Conservation (phyloP, 2,888 invertebrate species). For the Camponotus fellah region DNA sequence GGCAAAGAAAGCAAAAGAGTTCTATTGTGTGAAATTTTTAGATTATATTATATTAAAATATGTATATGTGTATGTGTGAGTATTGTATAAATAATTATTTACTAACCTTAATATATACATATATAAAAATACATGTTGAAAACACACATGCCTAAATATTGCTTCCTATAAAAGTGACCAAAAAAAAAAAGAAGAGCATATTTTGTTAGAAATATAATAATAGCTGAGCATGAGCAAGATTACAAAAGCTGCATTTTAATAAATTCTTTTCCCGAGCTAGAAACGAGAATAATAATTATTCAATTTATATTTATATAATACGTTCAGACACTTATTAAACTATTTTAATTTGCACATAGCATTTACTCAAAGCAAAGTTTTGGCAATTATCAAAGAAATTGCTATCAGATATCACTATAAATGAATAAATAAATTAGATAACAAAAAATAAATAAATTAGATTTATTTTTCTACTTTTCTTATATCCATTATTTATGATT, state of each 20-base stretch:
- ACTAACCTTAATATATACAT: constrained; percentile 12
- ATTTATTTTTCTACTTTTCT: neutral
- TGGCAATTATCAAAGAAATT: neutral
- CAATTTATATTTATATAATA: neutral
- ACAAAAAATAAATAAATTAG: neutral
- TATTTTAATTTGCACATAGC: neutral
- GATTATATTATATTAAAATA: neutral
- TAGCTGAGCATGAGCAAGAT: neutral
- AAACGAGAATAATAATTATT: neutral
- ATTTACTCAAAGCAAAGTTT: neutral
- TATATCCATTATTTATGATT: constrained; percentile 1
- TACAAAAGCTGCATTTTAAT: constrained; percentile 15
- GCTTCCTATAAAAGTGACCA: constrained; percentile 20
- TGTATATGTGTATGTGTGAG: neutral
- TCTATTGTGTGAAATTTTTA: neutral
- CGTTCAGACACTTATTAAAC: neutral
- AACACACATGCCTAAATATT: neutral
- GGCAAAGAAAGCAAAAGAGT: neutral
- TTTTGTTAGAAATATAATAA: constrained; percentile 7
- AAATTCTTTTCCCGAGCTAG: neutral
- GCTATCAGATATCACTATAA: neutral
- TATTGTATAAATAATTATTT: constrained; percentile 9
- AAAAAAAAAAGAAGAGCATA: neutral
- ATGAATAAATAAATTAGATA: neutral
- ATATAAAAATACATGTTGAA: constrained; percentile 10